Conservation (phyloP, 2,888 invertebrate species). For the Pseudococcus jackbeardsleyi region DNA sequence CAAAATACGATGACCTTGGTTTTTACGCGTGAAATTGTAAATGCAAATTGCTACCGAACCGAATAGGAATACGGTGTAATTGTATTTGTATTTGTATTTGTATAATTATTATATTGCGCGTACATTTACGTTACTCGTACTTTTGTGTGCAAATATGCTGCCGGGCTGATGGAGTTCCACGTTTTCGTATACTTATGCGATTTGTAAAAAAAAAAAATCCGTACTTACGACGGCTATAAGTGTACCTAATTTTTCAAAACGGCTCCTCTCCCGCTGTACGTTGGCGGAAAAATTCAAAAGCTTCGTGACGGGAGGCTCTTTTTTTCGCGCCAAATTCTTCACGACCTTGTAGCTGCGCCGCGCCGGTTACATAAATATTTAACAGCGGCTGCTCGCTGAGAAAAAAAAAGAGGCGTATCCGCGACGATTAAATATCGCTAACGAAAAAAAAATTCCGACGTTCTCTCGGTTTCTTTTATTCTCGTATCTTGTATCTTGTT, state of each 20-base stretch:
- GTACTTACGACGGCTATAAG: not conserved
- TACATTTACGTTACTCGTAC: too few relatives aligned
- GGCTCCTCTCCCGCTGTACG: not conserved
- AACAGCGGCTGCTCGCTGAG: not conserved
- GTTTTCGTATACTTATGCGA: too few relatives aligned
- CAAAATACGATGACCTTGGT: too few relatives aligned
- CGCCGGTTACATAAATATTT: conserved; percentile 27
- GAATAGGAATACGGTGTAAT: too few relatives aligned
- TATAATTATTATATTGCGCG: too few relatives aligned
- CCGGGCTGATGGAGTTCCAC: too few relatives aligned
- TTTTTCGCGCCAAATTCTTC: not conserved
- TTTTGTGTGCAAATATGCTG: too few relatives aligned
- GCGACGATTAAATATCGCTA: not conserved
- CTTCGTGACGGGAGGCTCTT: not conserved
- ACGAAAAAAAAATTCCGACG: not conserved
- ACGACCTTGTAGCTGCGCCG: too few relatives aligned
- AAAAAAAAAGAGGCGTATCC: conserved; percentile 3
- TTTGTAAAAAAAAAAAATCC: not conserved
- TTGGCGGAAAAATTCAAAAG: not conserved
- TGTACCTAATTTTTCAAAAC: not conserved
- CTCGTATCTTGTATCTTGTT: not conserved
- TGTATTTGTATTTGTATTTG: too few relatives aligned
- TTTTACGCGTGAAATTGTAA: too few relatives aligned
- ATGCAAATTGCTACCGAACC: too few relatives aligned
- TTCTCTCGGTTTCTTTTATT: not conserved